phyloP scores from a whole-genome alignment of 2,797 vertebrate genomes.

The Pterois miles region DNA sequence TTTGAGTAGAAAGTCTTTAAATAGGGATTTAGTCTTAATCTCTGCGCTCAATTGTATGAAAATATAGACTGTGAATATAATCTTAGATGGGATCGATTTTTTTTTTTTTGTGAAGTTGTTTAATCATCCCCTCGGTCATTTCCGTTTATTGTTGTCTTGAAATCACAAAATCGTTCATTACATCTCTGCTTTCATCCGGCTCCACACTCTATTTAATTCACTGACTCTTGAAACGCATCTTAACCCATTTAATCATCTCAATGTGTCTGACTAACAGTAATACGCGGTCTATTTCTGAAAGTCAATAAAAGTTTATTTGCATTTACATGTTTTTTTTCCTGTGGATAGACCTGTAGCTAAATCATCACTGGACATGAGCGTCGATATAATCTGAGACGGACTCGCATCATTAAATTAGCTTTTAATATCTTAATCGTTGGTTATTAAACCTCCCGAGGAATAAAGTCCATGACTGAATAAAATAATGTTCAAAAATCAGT shows the following conservation, averaged over 20 bases:
- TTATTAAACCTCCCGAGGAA: background rate
- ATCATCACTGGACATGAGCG: background rate
- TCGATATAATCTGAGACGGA: background rate
- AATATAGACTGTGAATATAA: background rate
- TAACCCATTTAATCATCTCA: background rate
- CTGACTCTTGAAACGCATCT: background rate
- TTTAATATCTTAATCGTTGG: too few species aligned
- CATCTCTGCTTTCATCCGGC: background rate
- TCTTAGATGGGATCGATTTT: too few species aligned
- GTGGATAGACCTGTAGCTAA: background rate
- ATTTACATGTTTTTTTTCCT: background rate
- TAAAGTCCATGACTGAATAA: background rate
- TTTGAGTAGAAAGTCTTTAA: too few species aligned
- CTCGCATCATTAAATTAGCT: background rate
- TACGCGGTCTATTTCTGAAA: background rate
- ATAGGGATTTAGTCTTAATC: background rate
- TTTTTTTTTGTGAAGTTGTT: too few species aligned
- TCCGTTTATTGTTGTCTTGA: background rate
- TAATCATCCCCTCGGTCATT: too few species aligned
- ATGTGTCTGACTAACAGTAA: background rate
- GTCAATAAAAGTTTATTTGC: background rate
- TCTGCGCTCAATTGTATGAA: background rate
- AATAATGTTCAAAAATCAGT: background rate
- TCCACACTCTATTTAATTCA: background rate
- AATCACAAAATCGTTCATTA: background rate